Evolutionary conservation across 2,888 invertebrate species (phyloP), one percentile per base, ranked within the genome.

Genomic region (Drosophila borealis): DNA sequence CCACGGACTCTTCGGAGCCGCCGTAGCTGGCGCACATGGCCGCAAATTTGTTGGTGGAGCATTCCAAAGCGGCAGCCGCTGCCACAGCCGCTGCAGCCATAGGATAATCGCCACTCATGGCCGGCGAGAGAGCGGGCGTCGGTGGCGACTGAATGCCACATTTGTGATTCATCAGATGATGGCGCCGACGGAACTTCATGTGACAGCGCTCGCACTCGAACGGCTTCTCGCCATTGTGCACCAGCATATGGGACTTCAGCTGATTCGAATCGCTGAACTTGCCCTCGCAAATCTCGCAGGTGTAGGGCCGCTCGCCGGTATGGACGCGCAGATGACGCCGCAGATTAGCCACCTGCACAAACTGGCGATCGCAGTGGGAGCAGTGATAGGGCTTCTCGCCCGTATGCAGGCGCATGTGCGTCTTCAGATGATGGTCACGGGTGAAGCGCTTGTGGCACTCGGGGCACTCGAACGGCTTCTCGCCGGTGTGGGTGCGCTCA

Each of bases 341-440:
- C 39, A 98, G 93, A 91, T 98, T 98, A 13, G 98, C 98, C 41
- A 98, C 98, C 92, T 98, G 98, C 39, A 98, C 98, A 92, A 98
- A 98, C 90, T 97, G 96, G 2, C 97, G 95, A 76, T 98, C 97
- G 93, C 98, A 98, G 92, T 97, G 97, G 56, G 96, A 96, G 93
- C 98, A 98, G 89, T 96, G 96, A 92, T 98, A 98, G 0, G 98
- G 98, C 88, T 98, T 96, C 92, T 98, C 98, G 0, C 98, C 98
- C 1, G 98, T 98, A 92, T 98, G 98, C 70, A 98, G 93, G 29
- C 98, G 94, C 94, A 98, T 96, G 92, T 98, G 98, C 0, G 98
- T 98, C 93, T 98, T 98, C 56, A 98, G 93, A 89, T 98, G 98
- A 89, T 98, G 98, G 91, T 98, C 98, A 53, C 98, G 94, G 1